Evolutionary conservation across 2,888 invertebrate genomes (phyloP).

Genomic region (Leucoma salicis): DNA sequence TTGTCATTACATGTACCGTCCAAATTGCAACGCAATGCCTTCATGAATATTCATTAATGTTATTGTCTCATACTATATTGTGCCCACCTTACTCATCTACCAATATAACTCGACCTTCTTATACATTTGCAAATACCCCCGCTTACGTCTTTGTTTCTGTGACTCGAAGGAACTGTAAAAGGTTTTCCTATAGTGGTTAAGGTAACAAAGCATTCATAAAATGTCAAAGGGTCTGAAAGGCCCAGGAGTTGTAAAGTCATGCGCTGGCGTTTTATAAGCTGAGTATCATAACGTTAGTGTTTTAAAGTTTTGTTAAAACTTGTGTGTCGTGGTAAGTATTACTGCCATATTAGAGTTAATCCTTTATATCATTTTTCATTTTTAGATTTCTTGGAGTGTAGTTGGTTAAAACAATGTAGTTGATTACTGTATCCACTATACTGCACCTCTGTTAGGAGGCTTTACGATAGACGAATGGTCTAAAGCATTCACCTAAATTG

Average conservation of each 20-base stretch:
- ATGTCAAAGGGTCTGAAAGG: constrained; percentile 58
- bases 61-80: constrained; percentile 72
- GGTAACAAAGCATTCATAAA: constrained; percentile 63
- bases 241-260: constrained; percentile 40
- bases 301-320: too few relatives aligned
- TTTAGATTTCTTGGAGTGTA: too few relatives aligned
- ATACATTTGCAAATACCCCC: constrained; percentile 7
- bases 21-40: constrained; percentile 75
- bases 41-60: constrained; percentile 73
- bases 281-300: too few relatives aligned
- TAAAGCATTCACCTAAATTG: too few relatives aligned
- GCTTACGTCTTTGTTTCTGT: not conserved
- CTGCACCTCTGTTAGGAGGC: too few relatives aligned
- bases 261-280: too few relatives aligned
- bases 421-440: too few relatives aligned
- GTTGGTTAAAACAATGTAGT: too few relatives aligned
- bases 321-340: too few relatives aligned
- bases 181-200: constrained; percentile 35
- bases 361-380: too few relatives aligned
- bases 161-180: constrained; percentile 12
- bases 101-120: constrained; percentile 39
- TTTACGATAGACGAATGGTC: too few relatives aligned
- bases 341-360: too few relatives aligned
- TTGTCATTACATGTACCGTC: constrained; percentile 73
- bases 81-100: constrained; percentile 50